These are phyloP conservation scores for Coendou prehensilis DNA, from an alignment of 2,797 vertebrate genomes.

Conservation along the genomic window DNA sequence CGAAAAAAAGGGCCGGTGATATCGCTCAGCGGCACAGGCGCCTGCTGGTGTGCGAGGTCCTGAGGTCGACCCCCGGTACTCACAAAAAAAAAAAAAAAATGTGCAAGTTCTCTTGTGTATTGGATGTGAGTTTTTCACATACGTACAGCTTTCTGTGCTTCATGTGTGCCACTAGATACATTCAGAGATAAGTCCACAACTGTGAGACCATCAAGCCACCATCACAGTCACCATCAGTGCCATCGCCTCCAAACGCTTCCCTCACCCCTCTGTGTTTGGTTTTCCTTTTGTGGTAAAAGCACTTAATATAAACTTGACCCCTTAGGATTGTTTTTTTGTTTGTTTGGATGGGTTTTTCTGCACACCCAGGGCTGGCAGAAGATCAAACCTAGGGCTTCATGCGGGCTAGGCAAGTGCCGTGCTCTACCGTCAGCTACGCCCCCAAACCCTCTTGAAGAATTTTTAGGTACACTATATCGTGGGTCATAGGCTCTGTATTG, in stretches of 20 bases:
- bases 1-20: no score
- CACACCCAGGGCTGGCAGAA: not conserved
- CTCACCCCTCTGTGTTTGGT: not conserved
- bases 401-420: not conserved
- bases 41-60: no score
- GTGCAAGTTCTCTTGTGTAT: not conserved
- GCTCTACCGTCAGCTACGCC: not conserved
- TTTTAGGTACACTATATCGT: not conserved
- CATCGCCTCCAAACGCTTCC: not conserved
- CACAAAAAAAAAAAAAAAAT: no score
- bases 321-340: not conserved
- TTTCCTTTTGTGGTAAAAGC: not conserved
- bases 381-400: not conserved
- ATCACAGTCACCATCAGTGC: not conserved
- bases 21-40: no score
- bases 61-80: no score
- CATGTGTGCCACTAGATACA: no score
- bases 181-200: not conserved
- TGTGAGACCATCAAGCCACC: not conserved
- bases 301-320: not conserved
- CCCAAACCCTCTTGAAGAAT: not conserved
- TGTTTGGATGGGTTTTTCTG: not conserved
- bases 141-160: not conserved
- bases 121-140: not conserved
- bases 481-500: not conserved